Base-by-base conservation (phyloP, 2,113 vertebrate species). In the Mustela nigripes region DNA sequence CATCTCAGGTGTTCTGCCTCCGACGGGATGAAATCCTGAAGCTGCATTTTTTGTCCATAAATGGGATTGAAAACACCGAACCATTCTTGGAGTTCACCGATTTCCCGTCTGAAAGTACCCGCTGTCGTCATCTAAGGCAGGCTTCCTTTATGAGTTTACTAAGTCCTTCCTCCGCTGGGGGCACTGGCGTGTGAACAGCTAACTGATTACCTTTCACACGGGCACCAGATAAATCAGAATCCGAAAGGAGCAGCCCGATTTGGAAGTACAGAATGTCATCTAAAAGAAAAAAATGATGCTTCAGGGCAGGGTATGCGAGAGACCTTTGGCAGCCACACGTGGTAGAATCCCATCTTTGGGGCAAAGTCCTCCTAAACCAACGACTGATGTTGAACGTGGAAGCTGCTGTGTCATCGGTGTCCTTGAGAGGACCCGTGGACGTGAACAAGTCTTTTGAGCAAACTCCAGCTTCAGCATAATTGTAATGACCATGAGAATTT, bases 351-450 rank as follows among this genome's bases (percentile, higher is more conserved):
- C 0, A 0, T 10, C 58, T 36, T 67, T 60, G 0, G 4, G 33
- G 19, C 33, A 9, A 74, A 67, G 12, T 56, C 45, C 88, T 48
- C 83, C 24, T 4, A 4, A 10, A 16, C 6, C 12, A 18, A 62
- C 19, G 24, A 1, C 31, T 0, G 19, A 7, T 0, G 1, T 1
- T 19, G 69, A 19, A 12, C 1, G 9, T 11, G 28, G 56, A 24
- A 2, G 11, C 24, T 7, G 4, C 33, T 10, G 1, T 7, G 1
- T 3, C 21, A 7, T 39, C n/a, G 0, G 5, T 7, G 39, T 39
- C 48, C 33, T 48, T 7, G 2, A 18, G 1, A 16, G 1, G 12
- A n/a, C 28, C 87, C 12, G 0, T 0, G 33, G 50, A 33, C 4
- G 11, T 10, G 33, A 21, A 7, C 2, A 8, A 1, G 22, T 16